Evolutionary conservation across 2,113 vertebrate species (phyloP).

Genomic region (Leptobrachium ailaonicum): DNA sequence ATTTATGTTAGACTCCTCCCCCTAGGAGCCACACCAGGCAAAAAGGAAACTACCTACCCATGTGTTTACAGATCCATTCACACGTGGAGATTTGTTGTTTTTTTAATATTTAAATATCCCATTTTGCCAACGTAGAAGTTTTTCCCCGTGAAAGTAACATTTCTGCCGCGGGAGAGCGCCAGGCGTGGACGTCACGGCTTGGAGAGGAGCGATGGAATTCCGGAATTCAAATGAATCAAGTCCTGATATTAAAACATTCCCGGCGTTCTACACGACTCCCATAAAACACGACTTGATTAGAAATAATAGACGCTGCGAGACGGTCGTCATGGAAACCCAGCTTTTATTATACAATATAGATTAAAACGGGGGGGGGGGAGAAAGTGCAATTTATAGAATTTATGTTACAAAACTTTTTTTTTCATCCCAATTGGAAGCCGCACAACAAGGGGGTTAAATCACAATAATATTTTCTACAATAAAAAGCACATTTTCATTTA

Average conservation of each 20-base stretch:
- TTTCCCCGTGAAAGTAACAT: too few species aligned
- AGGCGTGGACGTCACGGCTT: too few species aligned
- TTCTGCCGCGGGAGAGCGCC: too few species aligned
- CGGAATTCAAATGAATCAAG: too few species aligned
- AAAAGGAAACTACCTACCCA: too few species aligned
- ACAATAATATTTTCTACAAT: slow-evolving; percentile 6
- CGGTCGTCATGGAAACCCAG: slow-evolving; percentile 13
- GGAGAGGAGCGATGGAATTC: too few species aligned
- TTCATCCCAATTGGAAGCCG: slow-evolving; percentile 18
- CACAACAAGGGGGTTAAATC: neutral
- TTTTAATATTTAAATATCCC: too few species aligned
- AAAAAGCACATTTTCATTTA: slow-evolving; percentile 16
- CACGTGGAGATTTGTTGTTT: too few species aligned
- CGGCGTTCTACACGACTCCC: neutral
- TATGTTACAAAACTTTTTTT: slow-evolving; percentile 30
- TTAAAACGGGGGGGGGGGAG: slow-evolving; percentile 14
- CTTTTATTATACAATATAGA: slow-evolving; percentile 42
- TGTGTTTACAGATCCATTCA: too few species aligned
- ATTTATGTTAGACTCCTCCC: too few species aligned
- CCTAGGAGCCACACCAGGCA: too few species aligned
- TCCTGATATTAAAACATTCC: neutral
- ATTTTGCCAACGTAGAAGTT: too few species aligned
- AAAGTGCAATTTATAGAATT: slow-evolving; percentile 18
- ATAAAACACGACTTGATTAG: neutral
- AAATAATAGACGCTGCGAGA: neutral